A percentile compares a stretch with the other conserved stretches of the same genome.
Evolutionary conservation across 37 sponge, comb jelly and placozoan genomes (phyloP).

Genomic region (Spongilla lacustris): DNA sequence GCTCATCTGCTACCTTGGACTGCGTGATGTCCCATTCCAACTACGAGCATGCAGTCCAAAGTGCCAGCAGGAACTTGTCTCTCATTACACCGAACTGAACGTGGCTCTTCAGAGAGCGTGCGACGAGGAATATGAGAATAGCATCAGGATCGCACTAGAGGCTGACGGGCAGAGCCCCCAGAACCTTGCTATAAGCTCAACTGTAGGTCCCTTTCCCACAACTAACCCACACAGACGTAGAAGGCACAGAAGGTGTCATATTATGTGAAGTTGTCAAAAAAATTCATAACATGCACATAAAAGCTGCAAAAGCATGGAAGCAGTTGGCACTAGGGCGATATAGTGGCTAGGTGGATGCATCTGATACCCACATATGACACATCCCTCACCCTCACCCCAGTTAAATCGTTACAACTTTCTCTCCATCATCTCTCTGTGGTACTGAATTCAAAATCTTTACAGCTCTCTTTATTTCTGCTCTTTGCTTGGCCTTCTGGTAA

Average conservation of each 20-base stretch:
- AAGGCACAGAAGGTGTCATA: background rate
- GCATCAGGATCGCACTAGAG: slow-evolving; percentile 34
- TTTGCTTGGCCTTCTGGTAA: slow-evolving; percentile 37
- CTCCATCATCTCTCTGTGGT: slow-evolving; percentile 18
- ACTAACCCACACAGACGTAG: too few relatives aligned
- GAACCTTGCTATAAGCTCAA: too few relatives aligned
- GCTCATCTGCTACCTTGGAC: slow-evolving; percentile 20
- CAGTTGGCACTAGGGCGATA: background rate
- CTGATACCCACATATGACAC: too few relatives aligned
- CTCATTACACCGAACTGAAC: slow-evolving; percentile 7
- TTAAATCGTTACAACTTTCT: background rate
- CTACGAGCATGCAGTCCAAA: slow-evolving; percentile 39
- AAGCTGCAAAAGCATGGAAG: background rate
- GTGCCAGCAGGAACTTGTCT: slow-evolving; percentile 29
- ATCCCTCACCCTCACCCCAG: too few relatives aligned
- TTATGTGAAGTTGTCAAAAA: background rate
- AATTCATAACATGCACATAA: background rate
- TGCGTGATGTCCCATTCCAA: slow-evolving; percentile 40
- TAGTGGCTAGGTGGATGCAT: too few relatives aligned
- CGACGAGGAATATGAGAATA: slow-evolving; percentile 66
- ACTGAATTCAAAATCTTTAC: too few relatives aligned
- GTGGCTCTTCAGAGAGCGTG: slow-evolving; percentile 11
- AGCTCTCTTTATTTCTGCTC: slow-evolving; percentile 50
- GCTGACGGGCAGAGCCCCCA: too few relatives aligned
- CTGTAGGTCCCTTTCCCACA: too few relatives aligned